These are phyloP conservation scores for Gavia stellata DNA, from an alignment of 2,113 vertebrate species.

Conservation along the genomic window DNA sequence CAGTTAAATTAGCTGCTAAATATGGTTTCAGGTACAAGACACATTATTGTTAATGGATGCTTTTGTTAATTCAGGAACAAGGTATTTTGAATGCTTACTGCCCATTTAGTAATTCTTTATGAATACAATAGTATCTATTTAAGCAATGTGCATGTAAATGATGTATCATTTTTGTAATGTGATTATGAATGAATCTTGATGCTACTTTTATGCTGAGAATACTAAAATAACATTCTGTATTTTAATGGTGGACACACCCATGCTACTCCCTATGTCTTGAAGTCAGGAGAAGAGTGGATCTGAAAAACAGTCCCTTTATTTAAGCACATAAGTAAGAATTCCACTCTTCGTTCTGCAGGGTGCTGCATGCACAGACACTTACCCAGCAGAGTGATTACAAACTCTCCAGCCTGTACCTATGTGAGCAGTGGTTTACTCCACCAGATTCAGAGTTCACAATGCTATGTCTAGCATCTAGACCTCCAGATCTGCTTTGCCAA, in stretches of 20 bases:
- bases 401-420: neutral
- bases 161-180: neutral
- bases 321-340: neutral
- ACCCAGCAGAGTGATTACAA: neutral
- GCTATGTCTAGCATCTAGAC: neutral
- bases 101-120: neutral
- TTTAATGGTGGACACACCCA: neutral
- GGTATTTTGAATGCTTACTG: neutral
- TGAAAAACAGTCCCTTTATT: neutral
- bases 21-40: neutral
- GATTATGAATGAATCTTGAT: neutral
- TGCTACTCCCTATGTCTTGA: neutral
- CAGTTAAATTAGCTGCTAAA: conserved; percentile 44
- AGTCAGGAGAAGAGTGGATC: neutral
- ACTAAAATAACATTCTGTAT: neutral
- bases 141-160: neutral
- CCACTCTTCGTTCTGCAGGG: neutral
- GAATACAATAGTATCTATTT: neutral
- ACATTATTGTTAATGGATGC: neutral
- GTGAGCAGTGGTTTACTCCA: neutral
- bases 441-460: neutral
- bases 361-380: neutral
- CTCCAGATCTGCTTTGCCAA: neutral
- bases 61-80: conserved; percentile 12
- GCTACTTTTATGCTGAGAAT: neutral